Evolutionary conservation across 2,797 vertebrate species (phyloP).

Genomic region (Anguilla marmorata): DNA sequence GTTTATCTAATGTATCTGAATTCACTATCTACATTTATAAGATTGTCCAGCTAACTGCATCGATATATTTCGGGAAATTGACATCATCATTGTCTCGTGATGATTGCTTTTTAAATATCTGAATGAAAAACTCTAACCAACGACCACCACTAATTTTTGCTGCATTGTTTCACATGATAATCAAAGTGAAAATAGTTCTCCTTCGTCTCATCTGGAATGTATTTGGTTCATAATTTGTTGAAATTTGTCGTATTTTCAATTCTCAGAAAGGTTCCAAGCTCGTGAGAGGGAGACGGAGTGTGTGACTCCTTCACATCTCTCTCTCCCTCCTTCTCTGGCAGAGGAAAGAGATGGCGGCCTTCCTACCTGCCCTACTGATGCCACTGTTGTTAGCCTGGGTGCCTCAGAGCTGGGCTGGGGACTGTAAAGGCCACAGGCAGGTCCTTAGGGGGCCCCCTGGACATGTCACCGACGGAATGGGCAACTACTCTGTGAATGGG

Average conservation of each 20-base stretch:
- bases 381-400: conserved; percentile 56
- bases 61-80: not conserved
- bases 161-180: not conserved
- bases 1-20: too few relatives aligned
- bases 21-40: too few relatives aligned
- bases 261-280: conserved; percentile 32
- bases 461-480: conserved; percentile 87
- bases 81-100: not conserved
- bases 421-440: conserved; percentile 88
- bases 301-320: conserved; percentile 24
- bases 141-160: not conserved
- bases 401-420: conserved; percentile 67
- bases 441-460: conserved; percentile 80
- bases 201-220: not conserved
- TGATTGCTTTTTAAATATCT: not conserved
- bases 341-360: conserved; percentile 67
- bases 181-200: not conserved
- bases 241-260: not conserved
- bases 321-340: conserved; percentile 49
- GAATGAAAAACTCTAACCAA: not conserved
- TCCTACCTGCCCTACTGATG: conserved; percentile 60
- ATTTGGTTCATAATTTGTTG: not conserved
- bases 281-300: conserved; percentile 42
- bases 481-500: conserved; percentile 94
- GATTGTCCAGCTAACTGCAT: too few relatives aligned